Percentiles rank a stretch among this genome's conserved stretches.
Evolutionary conservation across 1,140 invertebrate species (phyloP).

Genomic region (Listronotus bonariensis): DNA sequence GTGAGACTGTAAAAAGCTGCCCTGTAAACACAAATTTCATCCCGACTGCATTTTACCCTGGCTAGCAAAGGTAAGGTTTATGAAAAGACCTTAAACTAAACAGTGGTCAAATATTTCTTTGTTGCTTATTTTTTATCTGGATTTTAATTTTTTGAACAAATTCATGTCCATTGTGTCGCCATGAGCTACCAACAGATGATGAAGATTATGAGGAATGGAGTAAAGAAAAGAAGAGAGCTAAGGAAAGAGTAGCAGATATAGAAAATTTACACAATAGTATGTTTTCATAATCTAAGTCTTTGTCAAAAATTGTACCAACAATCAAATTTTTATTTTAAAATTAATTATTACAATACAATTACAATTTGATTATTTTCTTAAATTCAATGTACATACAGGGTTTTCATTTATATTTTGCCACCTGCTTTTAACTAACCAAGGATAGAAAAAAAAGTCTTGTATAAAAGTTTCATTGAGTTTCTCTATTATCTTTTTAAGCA

Average conservation of each 20-base stretch:
- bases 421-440: too few species aligned
- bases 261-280: slow-evolving; percentile 81
- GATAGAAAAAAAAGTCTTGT: too few species aligned
- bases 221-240: slow-evolving; percentile 71
- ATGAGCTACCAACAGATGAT: slow-evolving; percentile 87
- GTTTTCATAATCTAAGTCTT: slow-evolving; percentile 76
- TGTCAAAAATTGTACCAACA: too few species aligned
- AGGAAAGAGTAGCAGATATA: slow-evolving; percentile 74
- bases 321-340: too few species aligned
- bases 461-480: too few species aligned
- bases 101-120: neutral
- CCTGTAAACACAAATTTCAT: slow-evolving; percentile 83
- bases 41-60: slow-evolving; percentile 78
- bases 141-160: slow-evolving; percentile 72
- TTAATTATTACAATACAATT: too few species aligned
- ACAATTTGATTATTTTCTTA: too few species aligned
- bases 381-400: too few species aligned
- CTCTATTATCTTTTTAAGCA: too few species aligned
- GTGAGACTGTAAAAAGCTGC: slow-evolving; percentile 70
- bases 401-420: too few species aligned
- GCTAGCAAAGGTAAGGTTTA: slow-evolving; percentile 71
- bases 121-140: too few species aligned
- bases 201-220: slow-evolving; percentile 80
- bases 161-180: slow-evolving; percentile 82
- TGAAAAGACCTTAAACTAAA: too few species aligned